These are phyloP conservation scores for Thyatira batis DNA, from an alignment of 2,888 invertebrate species.

Conservation along the genomic window DNA sequence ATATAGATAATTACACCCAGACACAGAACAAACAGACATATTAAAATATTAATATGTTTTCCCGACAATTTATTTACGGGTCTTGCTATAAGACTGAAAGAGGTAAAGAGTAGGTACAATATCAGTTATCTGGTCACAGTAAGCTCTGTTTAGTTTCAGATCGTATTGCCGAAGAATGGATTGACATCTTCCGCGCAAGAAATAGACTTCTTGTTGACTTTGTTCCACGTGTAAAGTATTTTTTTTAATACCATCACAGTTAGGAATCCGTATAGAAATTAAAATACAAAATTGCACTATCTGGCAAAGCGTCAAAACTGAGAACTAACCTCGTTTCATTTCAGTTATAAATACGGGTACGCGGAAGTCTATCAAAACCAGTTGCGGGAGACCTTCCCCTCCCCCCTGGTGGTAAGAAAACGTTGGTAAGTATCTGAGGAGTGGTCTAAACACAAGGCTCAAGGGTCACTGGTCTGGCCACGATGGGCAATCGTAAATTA, in stretches of 20 bases:
- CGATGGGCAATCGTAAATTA: not conserved
- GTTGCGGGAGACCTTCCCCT: not conserved
- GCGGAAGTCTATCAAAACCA: conserved; percentile 25
- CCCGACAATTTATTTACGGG: too few relatives aligned
- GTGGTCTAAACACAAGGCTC: not conserved
- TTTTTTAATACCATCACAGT: not conserved
- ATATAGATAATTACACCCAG: too few relatives aligned
- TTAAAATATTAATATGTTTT: too few relatives aligned
- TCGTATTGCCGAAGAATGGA: too few relatives aligned
- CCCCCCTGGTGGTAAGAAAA: not conserved
- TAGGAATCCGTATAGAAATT: conserved; percentile 1
- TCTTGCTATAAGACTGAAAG: too few relatives aligned
- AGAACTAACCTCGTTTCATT: conserved; percentile 31
- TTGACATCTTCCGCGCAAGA: not conserved
- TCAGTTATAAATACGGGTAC: conserved; percentile 31
- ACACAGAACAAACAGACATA: too few relatives aligned
- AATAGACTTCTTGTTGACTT: not conserved
- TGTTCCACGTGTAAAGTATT: not conserved
- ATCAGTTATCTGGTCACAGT: too few relatives aligned
- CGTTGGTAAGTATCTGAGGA: not conserved
- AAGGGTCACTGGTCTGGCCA: not conserved
- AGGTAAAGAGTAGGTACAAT: too few relatives aligned
- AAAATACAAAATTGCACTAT: conserved; percentile 27
- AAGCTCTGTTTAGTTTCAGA: too few relatives aligned
- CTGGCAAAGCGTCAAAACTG: conserved; percentile 37